A percentile compares a stretch with the other conserved stretches of the same genome.
These are phyloP conservation scores for Perognathus longimembris DNA, from an alignment of 2,113 vertebrate genomes.

Conservation along the genomic window DNA sequence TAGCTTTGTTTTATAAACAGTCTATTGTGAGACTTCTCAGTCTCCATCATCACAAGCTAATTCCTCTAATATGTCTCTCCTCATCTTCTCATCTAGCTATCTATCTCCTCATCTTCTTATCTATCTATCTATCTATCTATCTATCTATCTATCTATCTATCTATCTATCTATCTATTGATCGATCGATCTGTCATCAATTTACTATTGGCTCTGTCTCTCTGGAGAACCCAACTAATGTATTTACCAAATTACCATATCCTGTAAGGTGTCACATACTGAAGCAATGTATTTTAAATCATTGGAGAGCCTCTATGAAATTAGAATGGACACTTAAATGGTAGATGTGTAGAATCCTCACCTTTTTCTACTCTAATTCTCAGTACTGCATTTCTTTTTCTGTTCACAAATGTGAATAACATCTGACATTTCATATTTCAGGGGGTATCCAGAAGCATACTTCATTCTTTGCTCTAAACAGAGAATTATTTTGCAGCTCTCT, in stretches of 20 bases:
- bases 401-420: not conserved
- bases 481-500: not conserved
- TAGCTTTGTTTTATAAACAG: not conserved
- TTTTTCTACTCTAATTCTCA: not conserved
- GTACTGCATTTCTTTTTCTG: not conserved
- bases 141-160: not conserved
- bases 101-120: too few relatives aligned
- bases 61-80: not conserved
- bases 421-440: not conserved
- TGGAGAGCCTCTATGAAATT: not conserved
- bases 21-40: not conserved
- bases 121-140: too few relatives aligned
- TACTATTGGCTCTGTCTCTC: not conserved
- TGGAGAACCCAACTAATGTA: not conserved
- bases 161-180: not conserved
- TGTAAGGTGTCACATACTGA: not conserved
- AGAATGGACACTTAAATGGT: slow-evolving; percentile 8
- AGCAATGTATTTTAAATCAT: slow-evolving; percentile 44
- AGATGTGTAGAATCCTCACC: not conserved
- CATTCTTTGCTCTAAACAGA: not conserved
- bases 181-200: not conserved
- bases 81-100: too few relatives aligned
- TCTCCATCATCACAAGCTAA: not conserved
- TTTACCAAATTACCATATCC: not conserved
- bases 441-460: not conserved